Conservation (phyloP, 2,113 vertebrate genomes). For the Oreochromis niloticus region DNA sequence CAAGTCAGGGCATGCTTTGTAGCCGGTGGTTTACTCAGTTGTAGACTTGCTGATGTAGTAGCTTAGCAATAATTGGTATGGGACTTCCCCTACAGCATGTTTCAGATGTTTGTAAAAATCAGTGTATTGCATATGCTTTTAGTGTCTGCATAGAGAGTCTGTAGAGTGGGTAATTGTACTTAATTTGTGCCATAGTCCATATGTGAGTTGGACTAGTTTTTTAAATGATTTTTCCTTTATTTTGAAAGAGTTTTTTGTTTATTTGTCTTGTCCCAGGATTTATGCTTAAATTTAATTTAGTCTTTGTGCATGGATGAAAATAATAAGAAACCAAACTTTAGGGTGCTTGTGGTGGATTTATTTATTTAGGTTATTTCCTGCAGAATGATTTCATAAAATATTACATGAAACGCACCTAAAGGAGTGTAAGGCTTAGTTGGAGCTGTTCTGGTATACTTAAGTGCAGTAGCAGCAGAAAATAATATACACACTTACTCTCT, state of each 20-base stretch:
- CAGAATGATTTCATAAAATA: not conserved
- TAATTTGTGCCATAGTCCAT: not conserved
- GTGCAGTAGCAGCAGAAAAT: not conserved
- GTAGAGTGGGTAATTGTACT: too few species aligned
- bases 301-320: not conserved
- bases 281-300: not conserved
- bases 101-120: not conserved
- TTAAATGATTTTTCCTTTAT: not conserved
- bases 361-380: not conserved
- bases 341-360: not conserved
- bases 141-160: not conserved
- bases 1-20: not conserved
- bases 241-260: not conserved
- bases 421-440: constrained; percentile 44
- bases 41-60: not conserved
- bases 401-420: not conserved
- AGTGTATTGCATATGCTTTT: not conserved
- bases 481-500: not conserved
- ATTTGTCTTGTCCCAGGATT: too few species aligned
- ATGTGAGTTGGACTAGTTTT: not conserved
- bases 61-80: not conserved
- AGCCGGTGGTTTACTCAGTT: not conserved
- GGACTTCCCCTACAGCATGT: not conserved
- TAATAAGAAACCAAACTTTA: not conserved
- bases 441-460: not conserved